Base-by-base conservation (phyloP, 2,888 invertebrate species). In the Eristalis pertinax region DNA sequence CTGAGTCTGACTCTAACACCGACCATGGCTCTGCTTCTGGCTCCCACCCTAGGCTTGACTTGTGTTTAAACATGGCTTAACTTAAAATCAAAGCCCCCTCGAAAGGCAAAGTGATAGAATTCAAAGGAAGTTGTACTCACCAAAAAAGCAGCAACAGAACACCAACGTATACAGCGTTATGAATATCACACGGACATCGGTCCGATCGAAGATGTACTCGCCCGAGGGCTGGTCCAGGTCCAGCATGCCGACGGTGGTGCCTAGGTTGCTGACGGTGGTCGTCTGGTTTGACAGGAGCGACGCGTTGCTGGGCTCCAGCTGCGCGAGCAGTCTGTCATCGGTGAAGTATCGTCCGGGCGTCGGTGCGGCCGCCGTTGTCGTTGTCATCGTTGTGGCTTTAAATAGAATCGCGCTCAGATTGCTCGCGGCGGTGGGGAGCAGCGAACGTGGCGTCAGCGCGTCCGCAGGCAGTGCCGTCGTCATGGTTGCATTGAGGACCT, bases 111-210 rank as follows among this genome's bases (percentile, higher is more conserved):
- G 35, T 35, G 1, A 10, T 35, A 35, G 35, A 10, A 35, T 1
- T 35, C 2, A 29, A 29, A 29, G 5, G 5, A 29, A 29, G 5
- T 4, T 0, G 0, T 83, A 95, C 96, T 96, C 93, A 97, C 97
- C 97, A 91, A 97, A 96, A 92, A 97, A 96, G 92, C 97, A 97
- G 90, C 96, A 95, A 92, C 96, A 96, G 92, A 97, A 97, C 24
- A 97, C 97, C 88, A 96, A 93, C 1, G 96, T 95, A 91, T 97
- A 97, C 35, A 97, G 93, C 0, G 95, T 95, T 91, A 96, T 96
- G 92, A 97, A 96, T 90, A 96, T 95, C 70, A 95, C 94, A 91
- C 95, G 94, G 76, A 97, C 95, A 92, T 96, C 96, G 72, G 94
- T 94, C 90, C 96, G 94, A 92, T 97, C 96, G 91, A 96, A 96